Evolutionary conservation across 2,797 vertebrate species (phyloP), one percentile per base, ranked within the genome.

Genomic region (Enteromius anoplus): DNA sequence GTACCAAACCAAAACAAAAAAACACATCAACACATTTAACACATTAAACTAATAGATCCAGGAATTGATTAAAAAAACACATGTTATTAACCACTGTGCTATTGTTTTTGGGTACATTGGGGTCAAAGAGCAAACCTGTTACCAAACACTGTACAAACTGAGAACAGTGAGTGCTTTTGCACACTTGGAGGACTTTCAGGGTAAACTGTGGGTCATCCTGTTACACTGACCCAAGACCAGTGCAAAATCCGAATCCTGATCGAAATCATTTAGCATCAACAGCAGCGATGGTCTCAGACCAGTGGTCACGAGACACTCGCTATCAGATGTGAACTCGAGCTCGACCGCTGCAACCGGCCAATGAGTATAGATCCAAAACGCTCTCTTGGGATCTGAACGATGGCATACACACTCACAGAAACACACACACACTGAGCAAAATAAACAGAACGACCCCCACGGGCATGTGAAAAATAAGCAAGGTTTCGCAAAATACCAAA

Each of bases 391-490:
- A 83, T 42, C 40, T 69, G 64, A 77, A 83, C 7, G 49, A 77
- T 19, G 40, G 78, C 69, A 85, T 55, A 81, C 71, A 78, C 29
- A 82, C 21, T 76, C 53, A 81, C 19, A 82, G 21, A 75, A 65
- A 71, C 68, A 76, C 69, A 81, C 68, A 88, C 79, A 88, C 87
- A 79, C 83, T 80, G 69, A 89, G 86, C 87, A 90, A 84, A 89
- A 81, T 62, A 66, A 84, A 70, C 78, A 37, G 60, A 47, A 77
- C 40, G 66, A 72, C 66, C 72, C 85, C 64, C 51, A 81, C 23
- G 26, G 80, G 73, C 47, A 70, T 62, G 32, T 49, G 76, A 82
- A 64, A 83, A 79, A 71, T 55, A 75, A 80, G 77, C 73, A 70
- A 81, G 70, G 75, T 84, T 84, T 86, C 47, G 42, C 34, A 70